Conservation (phyloP, 1,140 invertebrate genomes). For the Bombus balteatus region DNA sequence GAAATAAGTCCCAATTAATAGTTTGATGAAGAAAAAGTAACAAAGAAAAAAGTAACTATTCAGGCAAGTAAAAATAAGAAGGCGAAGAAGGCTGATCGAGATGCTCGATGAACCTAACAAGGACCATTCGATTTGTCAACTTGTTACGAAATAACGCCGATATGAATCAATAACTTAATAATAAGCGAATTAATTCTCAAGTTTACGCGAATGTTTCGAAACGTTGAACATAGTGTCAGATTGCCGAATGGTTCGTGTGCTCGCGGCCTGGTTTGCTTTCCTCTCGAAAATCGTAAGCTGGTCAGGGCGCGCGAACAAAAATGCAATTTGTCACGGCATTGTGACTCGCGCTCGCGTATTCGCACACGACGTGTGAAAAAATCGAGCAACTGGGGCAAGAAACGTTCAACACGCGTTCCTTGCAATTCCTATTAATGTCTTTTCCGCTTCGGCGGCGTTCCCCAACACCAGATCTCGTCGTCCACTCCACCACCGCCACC, state of each 20-base stretch:
- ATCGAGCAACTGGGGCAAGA: constrained; percentile 28
- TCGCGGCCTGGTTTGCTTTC: constrained; percentile 30
- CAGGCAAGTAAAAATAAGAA: background rate
- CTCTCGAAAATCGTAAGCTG: constrained; percentile 9
- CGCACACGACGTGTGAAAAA: background rate
- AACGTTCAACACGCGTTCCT: background rate
- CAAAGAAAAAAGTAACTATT: background rate
- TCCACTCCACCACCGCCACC: background rate
- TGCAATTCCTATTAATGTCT: constrained; percentile 23
- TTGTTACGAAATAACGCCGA: too few relatives aligned
- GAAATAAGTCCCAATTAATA: background rate
- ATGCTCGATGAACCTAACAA: too few relatives aligned
- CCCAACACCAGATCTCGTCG: too few relatives aligned
- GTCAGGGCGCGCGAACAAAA: constrained; percentile 26
- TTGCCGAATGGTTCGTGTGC: background rate
- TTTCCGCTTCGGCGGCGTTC: constrained; percentile 5
- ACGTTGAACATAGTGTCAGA: background rate
- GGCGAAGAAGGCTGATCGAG: background rate
- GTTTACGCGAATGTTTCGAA: background rate
- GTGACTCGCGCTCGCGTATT: background rate
- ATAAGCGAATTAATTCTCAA: background rate
- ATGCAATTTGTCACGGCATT: constrained; percentile 40
- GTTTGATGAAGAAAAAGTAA: background rate
- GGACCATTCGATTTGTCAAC: background rate
- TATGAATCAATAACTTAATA: background rate